Conservation (phyloP, 2,797 vertebrate genomes). For the Pseudomugil gertrudae region DNA sequence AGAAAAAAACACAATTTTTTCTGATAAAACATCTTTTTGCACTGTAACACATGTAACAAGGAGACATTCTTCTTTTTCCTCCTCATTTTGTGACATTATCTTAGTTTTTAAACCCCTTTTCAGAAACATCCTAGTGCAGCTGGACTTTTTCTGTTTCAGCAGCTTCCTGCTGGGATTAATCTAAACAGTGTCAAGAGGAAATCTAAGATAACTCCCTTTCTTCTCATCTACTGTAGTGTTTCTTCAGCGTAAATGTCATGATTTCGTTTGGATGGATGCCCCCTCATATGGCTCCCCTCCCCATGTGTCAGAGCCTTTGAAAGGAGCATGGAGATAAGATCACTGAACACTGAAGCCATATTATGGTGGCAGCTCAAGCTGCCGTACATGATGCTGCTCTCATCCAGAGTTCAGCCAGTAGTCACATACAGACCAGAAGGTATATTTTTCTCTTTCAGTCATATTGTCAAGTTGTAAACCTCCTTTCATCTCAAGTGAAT, state of each 20-base stretch:
- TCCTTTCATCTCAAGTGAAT: background rate
- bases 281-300: conserved; percentile 28
- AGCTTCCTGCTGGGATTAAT: background rate
- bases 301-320: conserved; percentile 40
- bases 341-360: conserved; percentile 43
- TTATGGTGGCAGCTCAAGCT: conserved; percentile 10
- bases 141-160: conserved; percentile 3
- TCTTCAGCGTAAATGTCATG: conserved; percentile 42
- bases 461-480: background rate
- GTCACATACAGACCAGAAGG: background rate
- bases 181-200: conserved; percentile 17
- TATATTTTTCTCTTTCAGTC: background rate
- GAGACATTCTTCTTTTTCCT: no score
- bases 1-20: no score
- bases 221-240: conserved; percentile 16
- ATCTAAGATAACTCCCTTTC: conserved; percentile 21
- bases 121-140: background rate
- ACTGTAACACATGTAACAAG: no score
- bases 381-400: conserved; percentile 17
- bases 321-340: conserved; percentile 39
- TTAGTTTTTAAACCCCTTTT: background rate
- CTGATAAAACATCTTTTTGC: background rate
- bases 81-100: no score
- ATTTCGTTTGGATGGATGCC: conserved; percentile 46
- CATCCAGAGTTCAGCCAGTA: conserved; percentile 10